Evolutionary conservation across 2,888 invertebrate species (phyloP).

Genomic region (Laspeyria flexula): DNA sequence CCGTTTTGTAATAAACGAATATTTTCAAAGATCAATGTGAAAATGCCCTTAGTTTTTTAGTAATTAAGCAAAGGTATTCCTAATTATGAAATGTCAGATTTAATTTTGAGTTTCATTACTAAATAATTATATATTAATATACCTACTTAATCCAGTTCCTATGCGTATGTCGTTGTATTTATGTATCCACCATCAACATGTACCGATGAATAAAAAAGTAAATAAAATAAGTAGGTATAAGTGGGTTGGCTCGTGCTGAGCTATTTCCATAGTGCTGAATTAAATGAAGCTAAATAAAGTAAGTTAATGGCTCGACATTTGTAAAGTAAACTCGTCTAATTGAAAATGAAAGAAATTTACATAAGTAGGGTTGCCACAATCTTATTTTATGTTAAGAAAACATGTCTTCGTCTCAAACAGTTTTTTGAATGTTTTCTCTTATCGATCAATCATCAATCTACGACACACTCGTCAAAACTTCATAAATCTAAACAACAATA

Average conservation of each 20-base stretch:
- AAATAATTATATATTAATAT: too few relatives aligned
- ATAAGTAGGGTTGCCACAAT: slow-evolving; percentile 22
- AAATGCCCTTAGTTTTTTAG: too few relatives aligned
- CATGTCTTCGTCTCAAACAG: too few relatives aligned
- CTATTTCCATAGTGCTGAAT: slow-evolving; percentile 16
- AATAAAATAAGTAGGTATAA: neutral
- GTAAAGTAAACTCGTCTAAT: slow-evolving; percentile 30
- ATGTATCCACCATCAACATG: slow-evolving; percentile 3
- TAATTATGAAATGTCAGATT: too few relatives aligned
- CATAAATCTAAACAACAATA: too few relatives aligned
- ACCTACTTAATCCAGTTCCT: neutral
- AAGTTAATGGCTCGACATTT: slow-evolving; percentile 12
- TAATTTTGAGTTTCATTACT: too few relatives aligned
- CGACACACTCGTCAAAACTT: too few relatives aligned
- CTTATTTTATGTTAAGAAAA: neutral
- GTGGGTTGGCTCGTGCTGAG: slow-evolving; percentile 2
- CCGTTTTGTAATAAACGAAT: too few relatives aligned
- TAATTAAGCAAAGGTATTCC: too few relatives aligned
- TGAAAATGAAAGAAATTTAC: slow-evolving; percentile 39
- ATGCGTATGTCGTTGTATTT: neutral
- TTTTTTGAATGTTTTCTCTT: too few relatives aligned
- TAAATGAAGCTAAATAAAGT: slow-evolving; percentile 20
- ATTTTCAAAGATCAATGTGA: too few relatives aligned
- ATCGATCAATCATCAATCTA: too few relatives aligned
- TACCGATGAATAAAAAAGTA: slow-evolving; percentile 14